Evolutionary conservation across 2,888 invertebrate genomes (phyloP), one percentile per base, ranked within the genome.

Genomic region (Blastobasis adustella): DNA sequence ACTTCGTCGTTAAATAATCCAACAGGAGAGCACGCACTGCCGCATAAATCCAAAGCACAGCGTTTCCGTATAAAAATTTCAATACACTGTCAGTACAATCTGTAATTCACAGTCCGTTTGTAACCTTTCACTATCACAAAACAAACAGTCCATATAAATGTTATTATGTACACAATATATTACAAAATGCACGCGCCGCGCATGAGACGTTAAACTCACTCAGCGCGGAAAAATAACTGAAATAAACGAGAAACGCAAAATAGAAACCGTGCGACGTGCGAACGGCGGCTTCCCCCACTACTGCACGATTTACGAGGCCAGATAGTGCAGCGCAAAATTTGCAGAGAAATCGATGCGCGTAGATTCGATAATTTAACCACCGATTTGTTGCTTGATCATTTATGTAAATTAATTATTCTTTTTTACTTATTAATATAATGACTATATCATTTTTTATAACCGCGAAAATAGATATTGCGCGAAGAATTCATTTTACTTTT

Each of bases 261-360:
- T 86, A 87, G 86, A 87, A 87, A 86, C 85, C 79, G 82, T 79
- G 79, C 78, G 80, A 78, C 75, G 79, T 78, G 76, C 80, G 78
- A 83, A 75, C 74, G 75, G 78, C 71, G 73, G 65, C 71, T 79
- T 75, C 82, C 82, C 79, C 85, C 80, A 71, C 80, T 74, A 71
- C 76, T 67, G 67, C 58, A 78, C 77, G 62, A 76, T 74, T 78
- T 84, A 84, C 84, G 85, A 87, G 87, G 86, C 84, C 87, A 84
- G 70, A 63, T 78, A 85, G 87, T 73, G 71, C 64, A 79, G 23
- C 58, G 64, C 63, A 63, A 78, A 73, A 76, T 54, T 49, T 52
- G 52, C 66, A 82, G 77, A 84, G 62, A 67, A 78, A 71, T 69
- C 72, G 63, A 68, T 68, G 3, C 23, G 23, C 23, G 23, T 23